Evolutionary conservation across 2,888 invertebrate species (phyloP), one percentile per base, ranked within the genome.

Genomic region (Temnothorax rugatulus): DNA sequence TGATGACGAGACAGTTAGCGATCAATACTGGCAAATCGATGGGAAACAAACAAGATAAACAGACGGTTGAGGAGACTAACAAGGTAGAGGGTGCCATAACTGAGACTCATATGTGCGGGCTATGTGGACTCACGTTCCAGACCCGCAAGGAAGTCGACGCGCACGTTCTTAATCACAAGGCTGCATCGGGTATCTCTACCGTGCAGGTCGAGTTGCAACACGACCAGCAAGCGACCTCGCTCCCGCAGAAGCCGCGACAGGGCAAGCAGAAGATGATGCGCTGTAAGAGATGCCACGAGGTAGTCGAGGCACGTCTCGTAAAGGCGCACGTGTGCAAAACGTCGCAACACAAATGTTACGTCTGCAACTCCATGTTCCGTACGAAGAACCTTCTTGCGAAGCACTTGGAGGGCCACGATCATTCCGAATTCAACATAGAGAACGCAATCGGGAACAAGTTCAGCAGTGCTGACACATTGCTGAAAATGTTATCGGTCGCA

Each of bases 251-350:
- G 9, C 8, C 44, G 8, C 44, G 9, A 9, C 41, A 44, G 44
- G 21, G 9, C 1, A 94, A 93, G 47, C 91, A 91, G 2, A 93
- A 93, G 71, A 91, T 93, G 86, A 95, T 94, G 94, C 91, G 94
- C 29, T 95, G 95, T 66, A 94, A 94, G 77, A 88, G 94, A 50
- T 95, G 95, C 29, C 94, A 94, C 29, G 94, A 93, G 74, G 92
- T 94, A 34, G 95, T 95, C 0, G 94, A 94, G 15, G 93, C 94
- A 0, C 90, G 91, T 82, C 88, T 91, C 4, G 95, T 95, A 0
- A 94, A 94, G 77, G 74, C 89, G 34, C 95, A 95, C 75, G 91
- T 93, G 4, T 95, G 94, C 47, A 90, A 90, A 29, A 84, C 89
- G 0, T 1, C 34, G 7, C 87, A 41, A 41, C 87, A 91, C 47